These are phyloP conservation scores for Tetheella fluctuosa DNA, from an alignment of 2,888 invertebrate species.

Conservation along the genomic window DNA sequence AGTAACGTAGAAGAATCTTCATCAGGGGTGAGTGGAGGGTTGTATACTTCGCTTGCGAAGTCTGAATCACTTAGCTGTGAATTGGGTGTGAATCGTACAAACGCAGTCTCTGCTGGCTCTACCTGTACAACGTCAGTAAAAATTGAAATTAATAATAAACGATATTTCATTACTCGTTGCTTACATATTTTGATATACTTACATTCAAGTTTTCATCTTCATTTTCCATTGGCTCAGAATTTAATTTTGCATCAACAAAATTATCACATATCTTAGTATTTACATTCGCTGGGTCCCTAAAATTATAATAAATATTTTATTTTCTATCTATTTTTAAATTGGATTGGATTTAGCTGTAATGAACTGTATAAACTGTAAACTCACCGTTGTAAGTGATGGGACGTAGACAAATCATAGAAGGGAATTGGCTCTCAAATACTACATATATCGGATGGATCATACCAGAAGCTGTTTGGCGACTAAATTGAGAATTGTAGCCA, in stretches of 20 bases:
- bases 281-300: slow-evolving; percentile 65
- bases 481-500: too few relatives aligned
- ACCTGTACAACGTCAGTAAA: slow-evolving; percentile 49
- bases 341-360: too few relatives aligned
- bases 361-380: too few relatives aligned
- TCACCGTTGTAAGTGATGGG: too few relatives aligned
- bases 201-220: slow-evolving; percentile 54
- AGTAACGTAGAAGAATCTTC: slow-evolving; percentile 66
- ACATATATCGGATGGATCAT: too few relatives aligned
- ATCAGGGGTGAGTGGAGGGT: slow-evolving; percentile 86
- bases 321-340: too few relatives aligned
- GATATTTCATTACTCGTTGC: not conserved
- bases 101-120: slow-evolving; percentile 89
- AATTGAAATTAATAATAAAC: not conserved
- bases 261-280: slow-evolving; percentile 74
- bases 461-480: too few relatives aligned
- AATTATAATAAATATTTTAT: slow-evolving; percentile 3
- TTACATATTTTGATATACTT: slow-evolving; percentile 27
- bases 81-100: slow-evolving; percentile 91
- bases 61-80: slow-evolving; percentile 85
- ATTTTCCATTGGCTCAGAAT: slow-evolving; percentile 43
- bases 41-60: slow-evolving; percentile 92
- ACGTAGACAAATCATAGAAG: too few relatives aligned
- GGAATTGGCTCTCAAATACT: too few relatives aligned
- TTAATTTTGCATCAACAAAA: slow-evolving; percentile 69